Percentiles rank a stretch among this genome's conserved stretches.
These are phyloP conservation scores for Notarius quadriscutis DNA, from an alignment of 2,113 vertebrate genomes.

Conservation along the genomic window DNA sequence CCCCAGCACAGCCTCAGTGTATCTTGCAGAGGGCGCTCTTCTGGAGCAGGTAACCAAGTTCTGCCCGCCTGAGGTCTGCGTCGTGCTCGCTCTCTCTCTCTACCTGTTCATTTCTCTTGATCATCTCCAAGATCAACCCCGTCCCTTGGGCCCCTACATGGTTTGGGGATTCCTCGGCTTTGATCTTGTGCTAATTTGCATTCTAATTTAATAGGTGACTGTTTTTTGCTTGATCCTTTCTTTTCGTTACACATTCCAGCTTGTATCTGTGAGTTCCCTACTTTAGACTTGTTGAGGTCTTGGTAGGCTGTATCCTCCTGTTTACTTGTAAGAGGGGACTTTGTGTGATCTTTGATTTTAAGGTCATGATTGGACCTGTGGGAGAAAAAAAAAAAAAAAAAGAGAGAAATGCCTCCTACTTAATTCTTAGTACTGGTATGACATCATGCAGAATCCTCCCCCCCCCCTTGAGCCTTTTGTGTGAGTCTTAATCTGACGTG, in stretches of 20 bases:
- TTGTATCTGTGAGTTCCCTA: background rate
- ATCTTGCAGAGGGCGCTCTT: conserved; percentile 54
- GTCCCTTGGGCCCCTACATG: background rate
- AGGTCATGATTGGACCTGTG: conserved; percentile 8
- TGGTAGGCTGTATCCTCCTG: background rate
- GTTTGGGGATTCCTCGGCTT: background rate
- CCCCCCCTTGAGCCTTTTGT: background rate
- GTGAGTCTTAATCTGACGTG: background rate
- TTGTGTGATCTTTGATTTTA: conserved; percentile 11
- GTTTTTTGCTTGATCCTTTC: background rate
- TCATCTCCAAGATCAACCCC: conserved; percentile 20
- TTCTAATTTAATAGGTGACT: background rate
- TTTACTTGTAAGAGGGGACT: conserved; percentile 4
- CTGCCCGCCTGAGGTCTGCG: conserved; percentile 45
- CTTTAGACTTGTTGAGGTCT: background rate
- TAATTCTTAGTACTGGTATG: background rate
- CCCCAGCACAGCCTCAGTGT: conserved; percentile 62
- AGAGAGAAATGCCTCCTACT: background rate
- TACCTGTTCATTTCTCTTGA: conserved; percentile 37
- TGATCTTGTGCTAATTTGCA: background rate
- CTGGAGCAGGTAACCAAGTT: conserved; percentile 69
- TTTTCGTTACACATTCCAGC: background rate
- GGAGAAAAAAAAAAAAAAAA: background rate
- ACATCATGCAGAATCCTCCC: conserved; percentile 23
- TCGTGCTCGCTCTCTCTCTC: background rate